These are phyloP conservation scores for Coenobita brevimanus DNA, from an alignment of 1,140 invertebrate genomes.

Conservation along the genomic window DNA sequence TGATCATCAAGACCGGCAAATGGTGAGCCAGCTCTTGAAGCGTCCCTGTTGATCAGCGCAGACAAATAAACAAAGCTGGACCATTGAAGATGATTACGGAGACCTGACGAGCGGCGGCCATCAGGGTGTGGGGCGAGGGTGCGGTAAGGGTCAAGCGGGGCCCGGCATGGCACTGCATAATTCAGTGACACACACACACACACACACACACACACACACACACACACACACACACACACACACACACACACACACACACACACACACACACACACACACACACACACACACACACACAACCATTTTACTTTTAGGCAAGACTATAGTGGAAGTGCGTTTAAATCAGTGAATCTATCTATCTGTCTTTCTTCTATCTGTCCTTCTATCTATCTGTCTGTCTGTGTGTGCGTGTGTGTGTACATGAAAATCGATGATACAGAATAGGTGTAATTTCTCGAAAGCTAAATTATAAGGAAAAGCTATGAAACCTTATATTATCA, in stretches of 20 bases:
- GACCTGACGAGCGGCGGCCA: no score
- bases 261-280: background rate
- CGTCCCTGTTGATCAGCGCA: no score
- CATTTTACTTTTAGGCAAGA: no score
- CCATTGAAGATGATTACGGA: no score
- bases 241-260: background rate
- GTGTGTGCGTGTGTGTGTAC: no score
- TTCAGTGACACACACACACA: background rate
- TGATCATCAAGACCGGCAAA: background rate
- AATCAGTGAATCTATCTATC: no score
- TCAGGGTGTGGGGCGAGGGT: no score
- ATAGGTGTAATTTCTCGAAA: background rate
- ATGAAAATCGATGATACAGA: background rate
- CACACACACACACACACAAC: background rate
- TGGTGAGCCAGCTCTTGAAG: background rate
- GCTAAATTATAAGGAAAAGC: background rate
- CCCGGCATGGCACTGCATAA: background rate
- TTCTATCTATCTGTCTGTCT: no score
- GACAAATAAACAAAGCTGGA: no score
- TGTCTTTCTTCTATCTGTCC: no score
- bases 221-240: slow-evolving; percentile 8
- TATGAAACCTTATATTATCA: no score
- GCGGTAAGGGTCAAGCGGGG: background rate
- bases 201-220: slow-evolving; percentile 18
- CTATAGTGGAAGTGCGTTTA: no score